These are phyloP conservation scores for Uropetala carovei DNA, from an alignment of 2,888 invertebrate species.

Conservation along the genomic window DNA sequence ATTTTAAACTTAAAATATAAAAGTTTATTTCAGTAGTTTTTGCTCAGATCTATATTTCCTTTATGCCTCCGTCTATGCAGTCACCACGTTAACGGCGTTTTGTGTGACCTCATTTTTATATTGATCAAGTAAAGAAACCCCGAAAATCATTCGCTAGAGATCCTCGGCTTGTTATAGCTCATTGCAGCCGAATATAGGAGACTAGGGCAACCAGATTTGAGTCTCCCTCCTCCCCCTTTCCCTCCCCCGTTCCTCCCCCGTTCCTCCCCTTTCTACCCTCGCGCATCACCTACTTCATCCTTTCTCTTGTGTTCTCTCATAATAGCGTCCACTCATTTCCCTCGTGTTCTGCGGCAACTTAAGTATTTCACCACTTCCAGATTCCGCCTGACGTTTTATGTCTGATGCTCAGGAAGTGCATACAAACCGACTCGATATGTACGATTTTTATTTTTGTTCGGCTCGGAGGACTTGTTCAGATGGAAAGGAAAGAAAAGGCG, in stretches of 20 bases:
- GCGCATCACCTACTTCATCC: not conserved
- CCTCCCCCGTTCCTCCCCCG: not conserved
- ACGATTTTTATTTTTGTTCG: too few relatives aligned
- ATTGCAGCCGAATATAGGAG: slow-evolving; percentile 28
- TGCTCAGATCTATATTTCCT: too few relatives aligned
- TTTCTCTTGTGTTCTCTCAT: too few relatives aligned
- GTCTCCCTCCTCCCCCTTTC: not conserved
- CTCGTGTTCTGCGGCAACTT: too few relatives aligned
- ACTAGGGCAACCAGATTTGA: slow-evolving; percentile 20
- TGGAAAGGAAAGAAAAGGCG: too few relatives aligned
- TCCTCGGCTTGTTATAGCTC: slow-evolving; percentile 8
- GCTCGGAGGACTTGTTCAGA: too few relatives aligned
- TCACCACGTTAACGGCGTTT: not conserved
- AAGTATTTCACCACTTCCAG: too few relatives aligned
- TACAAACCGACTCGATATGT: too few relatives aligned
- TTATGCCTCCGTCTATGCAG: not conserved
- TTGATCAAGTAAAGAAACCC: slow-evolving; percentile 18
- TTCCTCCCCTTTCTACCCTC: not conserved
- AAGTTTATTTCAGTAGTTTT: too few relatives aligned
- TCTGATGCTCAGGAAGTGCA: too few relatives aligned
- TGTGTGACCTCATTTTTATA: slow-evolving; percentile 3
- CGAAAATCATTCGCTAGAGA: slow-evolving; percentile 1
- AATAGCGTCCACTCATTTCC: too few relatives aligned
- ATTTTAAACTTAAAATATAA: not conserved
- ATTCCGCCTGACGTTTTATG: too few relatives aligned